Percentiles rank a stretch among this genome's conserved stretches.
Evolutionary conservation across 2,113 vertebrate genomes (phyloP).

Genomic region (Psephotus haematonotus): DNA sequence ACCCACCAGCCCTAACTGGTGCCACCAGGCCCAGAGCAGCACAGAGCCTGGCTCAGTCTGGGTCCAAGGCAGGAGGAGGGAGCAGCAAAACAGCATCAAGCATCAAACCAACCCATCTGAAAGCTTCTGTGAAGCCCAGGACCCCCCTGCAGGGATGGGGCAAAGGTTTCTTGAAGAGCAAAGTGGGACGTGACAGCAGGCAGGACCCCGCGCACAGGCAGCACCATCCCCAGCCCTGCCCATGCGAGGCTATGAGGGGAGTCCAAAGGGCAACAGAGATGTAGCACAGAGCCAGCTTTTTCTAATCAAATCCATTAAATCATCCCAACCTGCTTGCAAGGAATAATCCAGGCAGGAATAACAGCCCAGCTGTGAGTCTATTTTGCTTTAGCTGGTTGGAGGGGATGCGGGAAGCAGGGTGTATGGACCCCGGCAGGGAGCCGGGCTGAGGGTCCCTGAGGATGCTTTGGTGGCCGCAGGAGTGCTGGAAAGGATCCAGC

Average conservation of each 20-base stretch:
- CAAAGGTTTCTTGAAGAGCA: background rate
- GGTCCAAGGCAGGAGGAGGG: background rate
- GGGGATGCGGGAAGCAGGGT: background rate
- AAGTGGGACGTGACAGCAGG: background rate
- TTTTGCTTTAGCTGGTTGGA: background rate
- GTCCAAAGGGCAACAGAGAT: background rate
- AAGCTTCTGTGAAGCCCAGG: background rate
- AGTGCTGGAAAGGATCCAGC: background rate
- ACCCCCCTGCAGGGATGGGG: fast-evolving
- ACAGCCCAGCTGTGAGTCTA: background rate
- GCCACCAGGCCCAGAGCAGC: background rate
- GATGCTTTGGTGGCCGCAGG: background rate
- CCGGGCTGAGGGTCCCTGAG: background rate
- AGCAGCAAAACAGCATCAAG: background rate
- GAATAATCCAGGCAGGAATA: constrained; percentile 31
- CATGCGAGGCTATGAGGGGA: background rate
- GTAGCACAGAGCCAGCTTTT: background rate
- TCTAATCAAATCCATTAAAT: constrained; percentile 29
- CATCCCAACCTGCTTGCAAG: constrained; percentile 13
- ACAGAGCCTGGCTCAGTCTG: background rate
- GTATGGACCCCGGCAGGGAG: background rate
- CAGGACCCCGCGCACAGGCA: background rate
- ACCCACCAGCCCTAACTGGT: fast-evolving
- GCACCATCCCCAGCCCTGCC: background rate
- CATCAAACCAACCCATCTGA: background rate